Evolutionary conservation across 2,888 invertebrate species (phyloP), one percentile per base, ranked within the genome.

Genomic region (Ornithoptera priamus): DNA sequence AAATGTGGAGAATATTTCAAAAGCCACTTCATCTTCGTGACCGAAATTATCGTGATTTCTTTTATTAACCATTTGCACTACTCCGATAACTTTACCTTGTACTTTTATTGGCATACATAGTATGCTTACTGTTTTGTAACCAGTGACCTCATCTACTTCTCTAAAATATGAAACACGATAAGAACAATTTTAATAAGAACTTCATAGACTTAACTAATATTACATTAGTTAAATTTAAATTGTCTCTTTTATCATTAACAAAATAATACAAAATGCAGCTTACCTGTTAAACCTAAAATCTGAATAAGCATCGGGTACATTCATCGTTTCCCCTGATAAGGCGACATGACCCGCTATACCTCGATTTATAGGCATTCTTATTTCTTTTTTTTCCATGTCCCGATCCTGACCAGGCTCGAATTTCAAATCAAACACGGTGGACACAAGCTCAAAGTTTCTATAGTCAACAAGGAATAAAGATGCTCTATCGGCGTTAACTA

Each of bases 91-190:
- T 72, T 93, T 94, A 53, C 95, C 95, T 70, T 96, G 91, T 22
- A 96, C 96, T 85, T 95, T 96, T 59, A 97, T 96, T 0, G 97
- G 97, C 97, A 97, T 97, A 84, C 97, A 97, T 0, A 97, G 93
- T 59, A 97, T 97, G 39, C 95, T 95, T 74, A 94, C 93, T 0
- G 97, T 97, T 75, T 93, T 94, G 76, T 95, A 95, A 0, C 95
- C 95, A 2, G 95, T 95, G 2, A 94, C 86, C 80, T 95, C 94
- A 79, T 96, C 95, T 0, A 95, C 94, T 36, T 94, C 93, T 62
- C 95, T 91, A 75, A 46, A 79, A 78, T 59, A n/a, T 17, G 22
- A 67, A 42, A 53, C 59, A 18, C 20, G 20, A 58, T 24, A 24
- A 20, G n/a, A 18, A 20, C 18, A 46, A 42, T 53, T 42, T 3